phyloP scores from a whole-genome alignment of 1,140 invertebrate species.

The Lutraria rhynchaena region DNA sequence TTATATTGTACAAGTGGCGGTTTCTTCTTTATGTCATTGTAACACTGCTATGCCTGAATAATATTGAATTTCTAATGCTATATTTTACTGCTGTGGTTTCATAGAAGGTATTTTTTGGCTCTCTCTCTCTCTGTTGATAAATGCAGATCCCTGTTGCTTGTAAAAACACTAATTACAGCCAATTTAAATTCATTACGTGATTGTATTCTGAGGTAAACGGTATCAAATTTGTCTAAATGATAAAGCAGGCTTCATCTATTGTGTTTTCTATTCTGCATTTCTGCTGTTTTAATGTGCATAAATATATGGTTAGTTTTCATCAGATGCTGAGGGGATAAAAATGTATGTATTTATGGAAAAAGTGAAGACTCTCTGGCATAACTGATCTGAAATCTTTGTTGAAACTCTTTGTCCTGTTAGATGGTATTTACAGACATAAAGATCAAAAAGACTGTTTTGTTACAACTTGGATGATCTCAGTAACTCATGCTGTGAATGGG shows the following conservation, averaged over 20 bases:
- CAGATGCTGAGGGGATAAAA: no score
- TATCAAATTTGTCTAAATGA: constrained; percentile 31
- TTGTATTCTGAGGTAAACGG: constrained; percentile 7
- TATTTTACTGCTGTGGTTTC: not conserved
- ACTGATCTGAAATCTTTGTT: constrained; percentile 16
- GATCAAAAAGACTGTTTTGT: constrained; percentile 55
- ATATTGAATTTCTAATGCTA: no score
- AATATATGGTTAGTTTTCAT: no score
- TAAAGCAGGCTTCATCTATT: not conserved
- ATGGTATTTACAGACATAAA: constrained; percentile 52
- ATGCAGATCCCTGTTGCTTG: constrained; percentile 12
- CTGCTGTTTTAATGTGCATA: no score
- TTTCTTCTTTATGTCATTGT: no score
- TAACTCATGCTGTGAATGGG: constrained; percentile 31
- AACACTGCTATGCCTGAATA: no score
- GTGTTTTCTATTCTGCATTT: no score
- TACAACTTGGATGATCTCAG: constrained; percentile 28
- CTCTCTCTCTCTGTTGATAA: not conserved
- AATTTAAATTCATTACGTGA: constrained; percentile 46
- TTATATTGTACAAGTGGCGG: no score
- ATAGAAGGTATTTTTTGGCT: no score
- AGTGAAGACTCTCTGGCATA: no score
- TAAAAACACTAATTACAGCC: constrained; percentile 38
- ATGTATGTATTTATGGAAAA: no score
- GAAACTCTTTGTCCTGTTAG: constrained; percentile 49